Conservation (phyloP, 2,797 vertebrate genomes). For the Tragelaphus oryx region DNA sequence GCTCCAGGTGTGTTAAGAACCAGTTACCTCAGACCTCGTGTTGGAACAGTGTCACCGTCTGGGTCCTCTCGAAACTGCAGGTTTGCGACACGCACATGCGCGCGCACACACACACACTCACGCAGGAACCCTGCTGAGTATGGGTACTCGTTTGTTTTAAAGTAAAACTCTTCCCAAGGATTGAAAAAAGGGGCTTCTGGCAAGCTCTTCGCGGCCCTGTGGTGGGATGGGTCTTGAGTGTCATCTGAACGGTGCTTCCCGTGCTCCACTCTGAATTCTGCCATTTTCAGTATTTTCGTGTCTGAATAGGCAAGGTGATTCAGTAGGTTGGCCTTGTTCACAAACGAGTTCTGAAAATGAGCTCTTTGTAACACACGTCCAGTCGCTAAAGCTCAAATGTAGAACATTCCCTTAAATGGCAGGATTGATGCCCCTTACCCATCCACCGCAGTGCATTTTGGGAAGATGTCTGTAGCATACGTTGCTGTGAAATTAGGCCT, state of each 20-base stretch:
- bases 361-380: conserved; percentile 66
- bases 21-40: conserved; percentile 90
- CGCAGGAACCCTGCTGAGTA: conserved; percentile 79
- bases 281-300: conserved; percentile 79
- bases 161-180: conserved; percentile 81
- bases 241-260: conserved; percentile 78
- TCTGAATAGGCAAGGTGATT: conserved; percentile 53
- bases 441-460: conserved; percentile 55
- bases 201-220: conserved; percentile 77
- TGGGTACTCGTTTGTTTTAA: conserved; percentile 61
- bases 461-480: conserved; percentile 62
- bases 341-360: conserved; percentile 67
- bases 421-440: neutral
- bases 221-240: conserved; percentile 72
- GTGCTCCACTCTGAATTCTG: conserved; percentile 68
- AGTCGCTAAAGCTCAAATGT: conserved; percentile 56
- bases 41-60: conserved; percentile 86
- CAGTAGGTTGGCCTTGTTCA: conserved; percentile 40
- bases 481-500: conserved; percentile 68
- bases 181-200: conserved; percentile 76
- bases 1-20: conserved; percentile 90
- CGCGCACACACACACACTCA: conserved; percentile 54
- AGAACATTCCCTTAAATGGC: conserved; percentile 78
- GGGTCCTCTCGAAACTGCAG: conserved; percentile 78
- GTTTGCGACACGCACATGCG: conserved; percentile 66